These are phyloP conservation scores for Sphyrna mokarran DNA, from an alignment of 2,113 vertebrate genomes.

Conservation along the genomic window DNA sequence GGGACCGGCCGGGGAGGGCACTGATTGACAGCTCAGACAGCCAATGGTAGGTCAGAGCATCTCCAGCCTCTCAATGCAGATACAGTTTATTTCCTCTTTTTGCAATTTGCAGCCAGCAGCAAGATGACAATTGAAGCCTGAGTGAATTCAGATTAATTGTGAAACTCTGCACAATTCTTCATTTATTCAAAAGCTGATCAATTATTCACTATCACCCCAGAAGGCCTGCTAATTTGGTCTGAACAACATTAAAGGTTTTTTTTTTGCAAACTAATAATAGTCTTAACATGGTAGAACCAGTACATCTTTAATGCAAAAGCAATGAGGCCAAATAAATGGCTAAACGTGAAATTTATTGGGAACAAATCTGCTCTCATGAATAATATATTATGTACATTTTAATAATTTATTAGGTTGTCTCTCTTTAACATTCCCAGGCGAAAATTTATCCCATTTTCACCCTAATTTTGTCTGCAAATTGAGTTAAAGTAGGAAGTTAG, in stretches of 20 bases:
- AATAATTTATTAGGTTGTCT: background rate
- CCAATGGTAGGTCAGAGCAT: background rate
- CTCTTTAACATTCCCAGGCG: background rate
- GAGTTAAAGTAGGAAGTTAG: background rate
- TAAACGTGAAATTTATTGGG: background rate
- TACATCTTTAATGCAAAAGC: background rate
- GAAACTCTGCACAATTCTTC: background rate
- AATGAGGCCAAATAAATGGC: no score
- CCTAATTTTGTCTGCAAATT: background rate
- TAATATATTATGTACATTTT: background rate
- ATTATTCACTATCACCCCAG: background rate
- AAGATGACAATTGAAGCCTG: background rate
- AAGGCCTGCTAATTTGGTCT: background rate
- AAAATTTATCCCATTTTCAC: background rate
- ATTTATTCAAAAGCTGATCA: background rate
- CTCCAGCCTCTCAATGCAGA: background rate
- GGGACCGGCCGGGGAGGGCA: background rate
- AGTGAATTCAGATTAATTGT: background rate
- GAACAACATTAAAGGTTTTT: background rate
- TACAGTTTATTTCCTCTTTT: background rate
- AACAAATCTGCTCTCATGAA: background rate
- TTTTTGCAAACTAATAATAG: background rate
- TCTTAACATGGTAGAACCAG: background rate
- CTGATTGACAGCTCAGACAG: background rate
- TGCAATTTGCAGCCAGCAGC: background rate